Percentiles rank a stretch among this genome's conserved stretches.
These are phyloP conservation scores for Lethocerus indicus DNA, from an alignment of 1,140 invertebrate genomes.

Conservation along the genomic window DNA sequence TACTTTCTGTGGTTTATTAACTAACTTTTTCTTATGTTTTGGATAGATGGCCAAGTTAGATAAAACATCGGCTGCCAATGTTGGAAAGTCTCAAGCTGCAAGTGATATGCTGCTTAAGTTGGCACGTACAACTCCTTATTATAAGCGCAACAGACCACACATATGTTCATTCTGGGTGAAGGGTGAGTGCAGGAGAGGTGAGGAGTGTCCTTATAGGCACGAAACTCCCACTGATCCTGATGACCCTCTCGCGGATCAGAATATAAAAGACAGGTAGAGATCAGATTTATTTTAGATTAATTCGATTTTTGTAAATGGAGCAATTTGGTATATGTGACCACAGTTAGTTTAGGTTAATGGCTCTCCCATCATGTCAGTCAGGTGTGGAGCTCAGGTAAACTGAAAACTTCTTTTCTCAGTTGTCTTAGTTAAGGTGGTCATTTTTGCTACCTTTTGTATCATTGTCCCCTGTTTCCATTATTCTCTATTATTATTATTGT, in stretches of 20 bases:
- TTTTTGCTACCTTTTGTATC: no score
- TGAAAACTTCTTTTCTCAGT: no score
- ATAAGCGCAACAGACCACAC: conserved; percentile 95
- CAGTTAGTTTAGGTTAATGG: no score
- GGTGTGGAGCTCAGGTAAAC: no score
- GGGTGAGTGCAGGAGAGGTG: conserved; percentile 95
- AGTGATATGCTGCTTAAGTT: conserved; percentile 86
- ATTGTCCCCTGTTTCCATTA: no score
- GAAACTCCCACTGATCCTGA: conserved; percentile 99
- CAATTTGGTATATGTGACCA: no score
- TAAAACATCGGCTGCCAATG: conserved; percentile 25
- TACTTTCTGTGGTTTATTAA: no score
- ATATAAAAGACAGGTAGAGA: conserved; percentile 89
- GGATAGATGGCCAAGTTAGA: conserved; percentile 24
- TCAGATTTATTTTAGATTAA: no score
- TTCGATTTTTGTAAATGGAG: no score
- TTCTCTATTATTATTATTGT: no score
- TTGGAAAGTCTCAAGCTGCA: conserved; percentile 57
- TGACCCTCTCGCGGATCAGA: conserved; percentile 97
- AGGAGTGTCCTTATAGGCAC: conserved; percentile 98
- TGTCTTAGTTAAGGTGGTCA: no score
- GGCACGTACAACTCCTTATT: conserved; percentile 94
- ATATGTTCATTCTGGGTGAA: conserved; percentile 99
- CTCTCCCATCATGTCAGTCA: no score
- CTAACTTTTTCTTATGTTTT: conserved; percentile 9